A percentile compares a stretch with the other conserved stretches of the same genome.
Conservation (phyloP, 1,140 invertebrate genomes). For the Ceratoteleas bidentatus region DNA sequence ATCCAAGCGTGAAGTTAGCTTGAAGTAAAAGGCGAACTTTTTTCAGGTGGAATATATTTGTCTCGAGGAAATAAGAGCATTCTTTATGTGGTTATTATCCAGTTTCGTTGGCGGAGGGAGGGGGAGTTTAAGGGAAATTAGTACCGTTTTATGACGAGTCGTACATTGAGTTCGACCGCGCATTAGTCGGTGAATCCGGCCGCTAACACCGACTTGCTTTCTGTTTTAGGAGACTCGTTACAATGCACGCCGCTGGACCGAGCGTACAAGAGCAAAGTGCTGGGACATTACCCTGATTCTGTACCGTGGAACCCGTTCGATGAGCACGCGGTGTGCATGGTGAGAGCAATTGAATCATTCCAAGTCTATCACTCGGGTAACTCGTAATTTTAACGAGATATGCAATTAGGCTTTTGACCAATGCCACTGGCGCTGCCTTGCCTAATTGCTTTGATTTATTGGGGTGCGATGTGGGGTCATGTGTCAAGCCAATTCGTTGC, state of each 20-base stretch:
- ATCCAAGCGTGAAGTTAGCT: no score
- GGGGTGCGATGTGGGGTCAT: no score
- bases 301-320: constrained; percentile 96
- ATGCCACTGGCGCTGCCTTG: constrained; percentile 13
- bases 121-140: not conserved
- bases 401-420: constrained; percentile 34
- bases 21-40: no score
- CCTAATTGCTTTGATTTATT: constrained; percentile 20
- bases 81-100: no score
- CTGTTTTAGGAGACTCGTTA: constrained; percentile 89
- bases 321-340: constrained; percentile 96
- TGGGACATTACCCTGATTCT: constrained; percentile 97
- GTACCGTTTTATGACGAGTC: not conserved
- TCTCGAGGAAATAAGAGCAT: no score
- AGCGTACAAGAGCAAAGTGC: constrained; percentile 95
- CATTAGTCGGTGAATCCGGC: not conserved
- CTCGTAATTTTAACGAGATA: constrained; percentile 46
- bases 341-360: constrained; percentile 78
- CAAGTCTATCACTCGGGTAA: constrained; percentile 37
- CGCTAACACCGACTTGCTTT: constrained; percentile 53
- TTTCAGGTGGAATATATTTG: no score
- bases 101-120: no score
- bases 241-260: constrained; percentile 95
- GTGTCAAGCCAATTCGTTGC: no score
- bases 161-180: not conserved